A percentile compares a stretch with the other conserved stretches of the same genome.
phyloP scores from a whole-genome alignment of 2,888 invertebrate genomes.

The Amiota minor region DNA sequence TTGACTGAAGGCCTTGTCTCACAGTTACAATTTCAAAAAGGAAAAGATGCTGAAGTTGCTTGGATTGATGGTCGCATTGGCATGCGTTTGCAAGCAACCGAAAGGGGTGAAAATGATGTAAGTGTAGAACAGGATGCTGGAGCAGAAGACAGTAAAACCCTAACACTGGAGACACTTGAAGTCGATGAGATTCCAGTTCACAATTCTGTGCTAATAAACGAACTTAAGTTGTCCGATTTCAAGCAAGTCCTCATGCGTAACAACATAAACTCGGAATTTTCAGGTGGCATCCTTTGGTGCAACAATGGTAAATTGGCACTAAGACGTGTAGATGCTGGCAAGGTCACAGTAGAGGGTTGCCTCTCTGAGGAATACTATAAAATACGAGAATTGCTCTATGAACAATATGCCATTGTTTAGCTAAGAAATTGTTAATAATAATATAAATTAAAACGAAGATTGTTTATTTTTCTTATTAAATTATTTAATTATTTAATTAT shows the following conservation, averaged over 20 bases:
- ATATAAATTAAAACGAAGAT: neutral
- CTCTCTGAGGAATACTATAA: slow-evolving; percentile 95
- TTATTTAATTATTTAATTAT: slow-evolving; percentile 18
- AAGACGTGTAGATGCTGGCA: slow-evolving; percentile 90
- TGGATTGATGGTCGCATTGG: slow-evolving; percentile 91
- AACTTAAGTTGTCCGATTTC: slow-evolving; percentile 92
- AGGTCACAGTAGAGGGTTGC: slow-evolving; percentile 94
- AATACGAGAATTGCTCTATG: slow-evolving; percentile 92
- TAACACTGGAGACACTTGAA: slow-evolving; percentile 81
- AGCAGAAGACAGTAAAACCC: slow-evolving; percentile 76
- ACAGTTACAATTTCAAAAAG: slow-evolving; percentile 87
- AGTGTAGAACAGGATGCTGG: slow-evolving; percentile 60
- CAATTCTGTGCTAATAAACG: slow-evolving; percentile 92
- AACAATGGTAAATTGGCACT: slow-evolving; percentile 93
- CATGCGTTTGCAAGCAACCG: slow-evolving; percentile 78
- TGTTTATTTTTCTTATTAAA: neutral
- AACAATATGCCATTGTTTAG: slow-evolving; percentile 96
- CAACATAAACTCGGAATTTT: slow-evolving; percentile 89
- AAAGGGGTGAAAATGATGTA: slow-evolving; percentile 67
- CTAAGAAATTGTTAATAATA: slow-evolving; percentile 30
- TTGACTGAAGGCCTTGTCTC: slow-evolving; percentile 93
- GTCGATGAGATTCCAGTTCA: slow-evolving; percentile 78
- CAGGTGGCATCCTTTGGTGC: slow-evolving; percentile 93
- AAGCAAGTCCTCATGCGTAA: slow-evolving; percentile 84
- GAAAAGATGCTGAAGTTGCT: slow-evolving; percentile 93